Evolutionary conservation across 2,797 vertebrate genomes (phyloP).

Genomic region (Cheracebus regulus): DNA sequence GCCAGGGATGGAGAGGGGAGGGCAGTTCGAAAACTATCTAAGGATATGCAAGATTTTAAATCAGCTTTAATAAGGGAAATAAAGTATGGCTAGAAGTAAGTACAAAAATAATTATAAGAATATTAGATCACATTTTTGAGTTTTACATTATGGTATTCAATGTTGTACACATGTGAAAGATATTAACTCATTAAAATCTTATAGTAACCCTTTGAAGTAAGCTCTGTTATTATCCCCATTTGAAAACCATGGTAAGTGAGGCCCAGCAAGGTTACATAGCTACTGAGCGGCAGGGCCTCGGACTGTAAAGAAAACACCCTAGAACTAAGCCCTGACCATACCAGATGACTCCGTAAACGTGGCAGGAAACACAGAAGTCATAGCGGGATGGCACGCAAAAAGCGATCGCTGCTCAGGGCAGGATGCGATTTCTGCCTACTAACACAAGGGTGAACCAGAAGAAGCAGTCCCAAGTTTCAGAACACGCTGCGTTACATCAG

Average conservation of each 20-base stretch:
- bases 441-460: neutral
- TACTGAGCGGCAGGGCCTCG: neutral
- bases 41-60: neutral
- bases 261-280: neutral
- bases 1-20: neutral
- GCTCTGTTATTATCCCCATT: neutral
- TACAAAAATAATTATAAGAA: neutral
- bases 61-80: neutral
- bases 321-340: neutral
- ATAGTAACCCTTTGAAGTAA: neutral
- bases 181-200: neutral
- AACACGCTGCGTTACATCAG: neutral
- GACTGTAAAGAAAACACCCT: neutral
- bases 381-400: accelerated
- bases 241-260: neutral
- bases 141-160: neutral
- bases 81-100: neutral
- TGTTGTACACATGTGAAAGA: neutral
- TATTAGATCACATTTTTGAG: neutral
- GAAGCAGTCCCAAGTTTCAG: neutral
- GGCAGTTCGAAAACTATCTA: neutral
- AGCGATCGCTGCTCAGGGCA: neutral
- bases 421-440: neutral
- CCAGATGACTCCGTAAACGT: accelerated
- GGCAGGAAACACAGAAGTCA: neutral